Conservation (phyloP, 2,797 vertebrate species). For the Halcyon badia region DNA sequence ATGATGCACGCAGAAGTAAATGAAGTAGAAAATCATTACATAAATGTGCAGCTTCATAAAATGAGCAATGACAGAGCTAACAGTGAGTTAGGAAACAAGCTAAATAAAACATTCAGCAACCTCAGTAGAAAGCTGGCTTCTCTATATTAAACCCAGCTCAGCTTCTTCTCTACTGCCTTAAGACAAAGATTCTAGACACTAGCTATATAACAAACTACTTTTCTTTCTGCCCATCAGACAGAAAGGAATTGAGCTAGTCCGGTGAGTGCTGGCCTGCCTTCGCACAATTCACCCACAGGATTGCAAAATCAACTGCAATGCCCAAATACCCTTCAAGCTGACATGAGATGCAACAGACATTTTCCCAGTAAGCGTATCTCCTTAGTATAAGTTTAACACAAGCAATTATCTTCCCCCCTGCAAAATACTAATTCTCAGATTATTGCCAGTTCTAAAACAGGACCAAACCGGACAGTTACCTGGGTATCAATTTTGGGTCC, state of each 20-base stretch:
- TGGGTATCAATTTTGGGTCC: neutral
- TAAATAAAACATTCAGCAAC: neutral
- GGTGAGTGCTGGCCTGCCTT: neutral
- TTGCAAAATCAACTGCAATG: neutral
- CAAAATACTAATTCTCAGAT: neutral
- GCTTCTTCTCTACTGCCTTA: neutral
- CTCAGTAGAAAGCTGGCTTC: neutral
- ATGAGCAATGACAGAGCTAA: neutral
- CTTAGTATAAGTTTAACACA: neutral
- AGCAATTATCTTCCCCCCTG: neutral
- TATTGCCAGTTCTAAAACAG: neutral
- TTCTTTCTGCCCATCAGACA: neutral
- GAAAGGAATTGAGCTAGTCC: neutral
- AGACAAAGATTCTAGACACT: neutral
- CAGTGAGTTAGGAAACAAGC: neutral
- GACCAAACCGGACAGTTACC: neutral
- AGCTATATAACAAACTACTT: neutral
- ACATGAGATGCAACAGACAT: neutral
- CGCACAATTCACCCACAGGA: neutral
- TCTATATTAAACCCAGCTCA: neutral
- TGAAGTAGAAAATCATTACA: neutral
- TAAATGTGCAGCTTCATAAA: neutral
- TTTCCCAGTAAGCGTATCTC: neutral
- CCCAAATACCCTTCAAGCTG: neutral
- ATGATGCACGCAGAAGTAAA: neutral